Evolutionary conservation across 1,140 invertebrate species (phyloP).

Genomic region (Lordiphosa mommai): DNA sequence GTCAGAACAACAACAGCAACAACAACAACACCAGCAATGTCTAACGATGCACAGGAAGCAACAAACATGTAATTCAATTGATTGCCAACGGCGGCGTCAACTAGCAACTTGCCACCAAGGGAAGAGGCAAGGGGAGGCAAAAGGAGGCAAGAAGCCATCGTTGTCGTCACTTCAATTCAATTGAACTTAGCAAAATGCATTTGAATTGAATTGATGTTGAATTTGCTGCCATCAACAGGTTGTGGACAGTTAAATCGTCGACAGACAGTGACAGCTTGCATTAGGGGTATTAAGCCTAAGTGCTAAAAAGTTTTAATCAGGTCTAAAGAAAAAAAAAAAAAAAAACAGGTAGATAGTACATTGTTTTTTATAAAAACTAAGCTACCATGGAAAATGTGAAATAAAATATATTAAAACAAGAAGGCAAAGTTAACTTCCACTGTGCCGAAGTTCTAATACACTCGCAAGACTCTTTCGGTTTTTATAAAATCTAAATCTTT

Average conservation of each 20-base stretch:
- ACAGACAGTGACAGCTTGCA: background rate
- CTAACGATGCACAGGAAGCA: slow-evolving; percentile 69
- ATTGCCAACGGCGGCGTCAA: slow-evolving; percentile 45
- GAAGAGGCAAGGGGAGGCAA: background rate
- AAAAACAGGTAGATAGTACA: too few species aligned
- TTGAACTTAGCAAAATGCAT: slow-evolving; percentile 55
- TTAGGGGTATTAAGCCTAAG: background rate
- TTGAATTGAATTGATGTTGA: slow-evolving; percentile 61
- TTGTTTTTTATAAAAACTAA: too few species aligned
- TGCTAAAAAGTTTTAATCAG: background rate
- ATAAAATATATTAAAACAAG: too few species aligned
- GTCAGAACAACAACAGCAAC: slow-evolving; percentile 19
- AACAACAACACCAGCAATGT: slow-evolving; percentile 15
- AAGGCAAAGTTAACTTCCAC: too few species aligned
- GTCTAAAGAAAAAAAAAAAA: too few species aligned
- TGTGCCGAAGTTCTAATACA: too few species aligned
- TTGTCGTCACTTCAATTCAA: slow-evolving; percentile 42
- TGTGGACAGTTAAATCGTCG: slow-evolving; percentile 7
- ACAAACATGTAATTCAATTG: slow-evolving; percentile 73
- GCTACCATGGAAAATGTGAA: too few species aligned
- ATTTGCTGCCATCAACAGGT: slow-evolving; percentile 62
- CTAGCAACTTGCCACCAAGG: slow-evolving; percentile 33
- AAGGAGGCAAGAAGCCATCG: slow-evolving; percentile 6
- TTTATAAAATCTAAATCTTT: too few species aligned
- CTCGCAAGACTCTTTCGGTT: too few species aligned